Conservation (phyloP, 2,888 invertebrate genomes). For the Hololepta plana region DNA sequence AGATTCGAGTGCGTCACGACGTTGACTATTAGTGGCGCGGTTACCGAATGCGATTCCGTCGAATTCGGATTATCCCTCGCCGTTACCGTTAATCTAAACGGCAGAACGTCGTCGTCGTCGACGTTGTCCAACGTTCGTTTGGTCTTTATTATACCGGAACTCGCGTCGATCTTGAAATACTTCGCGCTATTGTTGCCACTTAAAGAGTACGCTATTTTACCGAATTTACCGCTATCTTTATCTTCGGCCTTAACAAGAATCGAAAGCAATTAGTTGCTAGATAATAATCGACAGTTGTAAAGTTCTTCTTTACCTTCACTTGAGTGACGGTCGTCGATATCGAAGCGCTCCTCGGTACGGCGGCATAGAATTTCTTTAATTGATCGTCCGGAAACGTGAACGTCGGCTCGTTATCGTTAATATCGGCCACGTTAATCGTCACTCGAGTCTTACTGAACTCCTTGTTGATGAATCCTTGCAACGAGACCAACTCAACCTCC, state of each 20-base stretch:
- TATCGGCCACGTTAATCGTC: slow-evolving; percentile 66
- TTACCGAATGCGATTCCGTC: slow-evolving; percentile 38
- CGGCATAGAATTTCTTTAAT: slow-evolving; percentile 60
- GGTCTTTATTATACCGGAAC: slow-evolving; percentile 60
- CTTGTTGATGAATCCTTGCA: slow-evolving; percentile 65
- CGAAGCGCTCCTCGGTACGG: slow-evolving; percentile 54
- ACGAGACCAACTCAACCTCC: slow-evolving; percentile 59
- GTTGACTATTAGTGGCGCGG: slow-evolving; percentile 54
- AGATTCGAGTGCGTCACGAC: slow-evolving; percentile 60
- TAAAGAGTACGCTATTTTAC: slow-evolving; percentile 52
- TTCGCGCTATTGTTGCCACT: slow-evolving; percentile 29
- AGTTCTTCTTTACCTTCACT: slow-evolving; percentile 38
- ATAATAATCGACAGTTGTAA: slow-evolving; percentile 4
- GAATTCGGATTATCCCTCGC: slow-evolving; percentile 58
- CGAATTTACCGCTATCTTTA: slow-evolving; percentile 67
- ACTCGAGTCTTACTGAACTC: slow-evolving; percentile 56
- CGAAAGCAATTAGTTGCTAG: not conserved
- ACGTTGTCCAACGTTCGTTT: slow-evolving; percentile 53
- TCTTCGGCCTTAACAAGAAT: slow-evolving; percentile 51
- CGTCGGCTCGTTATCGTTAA: slow-evolving; percentile 76
- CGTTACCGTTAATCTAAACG: slow-evolving; percentile 55
- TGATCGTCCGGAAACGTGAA: slow-evolving; percentile 53
- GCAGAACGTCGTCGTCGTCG: slow-evolving; percentile 43
- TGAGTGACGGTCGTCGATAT: slow-evolving; percentile 61
- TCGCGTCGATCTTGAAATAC: slow-evolving; percentile 54